Conservation (phyloP, 2,797 vertebrate genomes). For the Onychomys torridus region DNA sequence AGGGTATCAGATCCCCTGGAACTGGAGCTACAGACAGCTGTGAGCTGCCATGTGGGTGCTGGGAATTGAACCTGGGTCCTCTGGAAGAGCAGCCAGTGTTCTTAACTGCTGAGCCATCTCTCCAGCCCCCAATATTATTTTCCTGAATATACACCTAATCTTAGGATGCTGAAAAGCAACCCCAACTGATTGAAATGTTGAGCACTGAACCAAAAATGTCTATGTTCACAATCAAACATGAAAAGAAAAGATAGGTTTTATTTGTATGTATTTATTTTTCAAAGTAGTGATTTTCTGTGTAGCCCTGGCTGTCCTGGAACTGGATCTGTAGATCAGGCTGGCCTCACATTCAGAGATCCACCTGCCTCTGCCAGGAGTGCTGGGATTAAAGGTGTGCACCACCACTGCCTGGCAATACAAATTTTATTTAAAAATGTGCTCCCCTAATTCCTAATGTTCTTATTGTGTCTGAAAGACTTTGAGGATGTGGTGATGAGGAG, state of each 20-base stretch:
- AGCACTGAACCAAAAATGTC: not conserved
- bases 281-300: not conserved
- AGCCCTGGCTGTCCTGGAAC: not conserved
- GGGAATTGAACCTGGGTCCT: no score
- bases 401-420: not conserved
- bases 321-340: not conserved
- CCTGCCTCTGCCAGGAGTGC: not conserved
- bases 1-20: no score
- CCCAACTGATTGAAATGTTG: not conserved
- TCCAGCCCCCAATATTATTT: constrained; percentile 48
- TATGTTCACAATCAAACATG: not conserved
- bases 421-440: not conserved
- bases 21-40: no score
- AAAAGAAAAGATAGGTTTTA: not conserved
- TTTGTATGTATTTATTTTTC: not conserved
- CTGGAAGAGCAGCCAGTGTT: no score
- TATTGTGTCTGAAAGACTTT: not conserved
- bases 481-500: not conserved
- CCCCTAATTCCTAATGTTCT: constrained; percentile 5
- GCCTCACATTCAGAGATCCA: not conserved
- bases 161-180: not conserved
- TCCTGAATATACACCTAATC: constrained; percentile 18
- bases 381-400: not conserved
- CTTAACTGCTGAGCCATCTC: no score
- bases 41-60: no score